Base-by-base conservation (phyloP, 2,888 invertebrate species). In the Mythimna impura region DNA sequence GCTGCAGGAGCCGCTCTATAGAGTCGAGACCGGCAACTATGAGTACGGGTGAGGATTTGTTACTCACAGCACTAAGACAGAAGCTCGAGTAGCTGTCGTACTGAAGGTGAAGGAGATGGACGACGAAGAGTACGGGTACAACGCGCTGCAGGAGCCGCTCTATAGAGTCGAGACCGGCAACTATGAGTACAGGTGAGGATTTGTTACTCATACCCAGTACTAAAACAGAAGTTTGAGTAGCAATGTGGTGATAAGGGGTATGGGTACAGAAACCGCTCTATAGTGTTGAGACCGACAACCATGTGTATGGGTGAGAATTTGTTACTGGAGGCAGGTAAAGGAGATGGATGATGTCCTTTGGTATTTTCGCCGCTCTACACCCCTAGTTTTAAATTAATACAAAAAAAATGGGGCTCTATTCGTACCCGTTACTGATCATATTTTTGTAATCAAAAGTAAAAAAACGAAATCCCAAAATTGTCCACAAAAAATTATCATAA, bases 11-110 rank as follows among this genome's bases (percentile, higher is more conserved):
- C 99, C 99, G 0, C 95, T 99, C 54, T 99, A 99, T 92, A 97
- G 99, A 58, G 99, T 99, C 0, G 99, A 99, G 94, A 99, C 99
- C 0, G 99, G 99, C 61, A 99, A 99, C 93, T 99, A 99, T 94
- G 99, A 99, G 93, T 99, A 99, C 93, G 97, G 99, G 96, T 97
- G 81, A 85, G 76, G 25, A 52, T 14, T 40, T 43, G 5, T 30
- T 30, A 30, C 30, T 30, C 3, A 30, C 30, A 30, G 30, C 30
- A 30, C 30, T 30, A 30, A 30, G 30, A 3, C 30, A 3, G 30
- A 30, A 30, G 30, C 3, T 30, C 30, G 30, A 30, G 30, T 30
- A 30, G 30, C 30, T 30, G 3, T 30, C 30, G 30, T 3, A 30
- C 30, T 4, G n/a, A 3, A 9, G n/a, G 9, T 1, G 9, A 52